These are phyloP conservation scores for Zeuzera pyrina DNA, from an alignment of 2,888 invertebrate species.

Conservation along the genomic window DNA sequence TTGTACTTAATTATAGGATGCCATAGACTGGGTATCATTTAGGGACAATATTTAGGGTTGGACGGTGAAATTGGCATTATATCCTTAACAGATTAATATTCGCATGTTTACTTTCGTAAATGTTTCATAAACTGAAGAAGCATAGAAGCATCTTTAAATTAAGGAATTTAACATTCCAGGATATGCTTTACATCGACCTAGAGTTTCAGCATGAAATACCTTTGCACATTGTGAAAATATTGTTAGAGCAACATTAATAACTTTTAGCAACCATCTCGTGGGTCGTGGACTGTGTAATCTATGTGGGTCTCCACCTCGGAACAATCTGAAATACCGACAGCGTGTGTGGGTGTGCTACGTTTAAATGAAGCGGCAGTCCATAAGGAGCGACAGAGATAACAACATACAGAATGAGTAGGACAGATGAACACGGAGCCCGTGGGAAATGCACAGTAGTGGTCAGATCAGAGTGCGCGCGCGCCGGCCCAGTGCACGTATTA, in stretches of 20 bases:
- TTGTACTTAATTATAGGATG: too few relatives aligned
- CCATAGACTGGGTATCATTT: too few relatives aligned
- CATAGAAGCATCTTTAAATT: too few relatives aligned
- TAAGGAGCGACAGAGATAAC: constrained; percentile 48
- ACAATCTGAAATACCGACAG: constrained; percentile 69
- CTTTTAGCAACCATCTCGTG: constrained; percentile 33
- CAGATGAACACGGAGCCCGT: constrained; percentile 55
- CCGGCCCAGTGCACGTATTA: constrained; percentile 72
- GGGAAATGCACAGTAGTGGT: constrained; percentile 75
- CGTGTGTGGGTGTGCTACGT: constrained; percentile 72
- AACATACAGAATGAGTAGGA: constrained; percentile 43
- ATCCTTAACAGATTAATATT: too few relatives aligned
- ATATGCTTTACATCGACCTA: too few relatives aligned
- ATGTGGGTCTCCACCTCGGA: constrained; percentile 57
- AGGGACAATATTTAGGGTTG: too few relatives aligned
- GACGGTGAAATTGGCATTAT: too few relatives aligned
- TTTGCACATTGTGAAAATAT: too few relatives aligned
- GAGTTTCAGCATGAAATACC: too few relatives aligned
- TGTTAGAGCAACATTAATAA: constrained; percentile 36
- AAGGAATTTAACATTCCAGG: too few relatives aligned
- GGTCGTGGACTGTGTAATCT: constrained; percentile 68
- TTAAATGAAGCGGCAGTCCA: constrained; percentile 70
- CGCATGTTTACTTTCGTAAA: too few relatives aligned
- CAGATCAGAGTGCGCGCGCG: constrained; percentile 71
- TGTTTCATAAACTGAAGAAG: too few relatives aligned